These are phyloP conservation scores for Phalera bucephala DNA, from an alignment of 2,888 invertebrate species.

Conservation along the genomic window DNA sequence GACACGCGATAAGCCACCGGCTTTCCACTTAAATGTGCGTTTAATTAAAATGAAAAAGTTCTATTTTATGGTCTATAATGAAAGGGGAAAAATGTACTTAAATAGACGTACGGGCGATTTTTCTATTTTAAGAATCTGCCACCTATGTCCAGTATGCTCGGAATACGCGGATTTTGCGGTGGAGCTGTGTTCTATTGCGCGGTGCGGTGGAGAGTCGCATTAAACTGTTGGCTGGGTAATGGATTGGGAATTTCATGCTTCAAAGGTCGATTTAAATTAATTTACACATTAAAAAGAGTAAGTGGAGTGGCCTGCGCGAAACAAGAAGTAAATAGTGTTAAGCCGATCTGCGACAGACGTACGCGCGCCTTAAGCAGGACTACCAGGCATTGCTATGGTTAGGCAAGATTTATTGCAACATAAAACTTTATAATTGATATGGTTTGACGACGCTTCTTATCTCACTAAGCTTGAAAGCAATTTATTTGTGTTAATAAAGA, in stretches of 20 bases:
- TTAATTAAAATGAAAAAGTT: slow-evolving; percentile 69
- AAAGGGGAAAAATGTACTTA: slow-evolving; percentile 51
- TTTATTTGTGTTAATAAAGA: no score
- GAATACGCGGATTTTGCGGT: slow-evolving; percentile 51
- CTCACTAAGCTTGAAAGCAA: no score
- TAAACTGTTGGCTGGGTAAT: slow-evolving; percentile 69
- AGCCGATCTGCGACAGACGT: slow-evolving; percentile 54
- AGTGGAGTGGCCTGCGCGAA: slow-evolving; percentile 48
- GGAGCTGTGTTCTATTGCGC: slow-evolving; percentile 49
- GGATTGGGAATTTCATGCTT: slow-evolving; percentile 73
- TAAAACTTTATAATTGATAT: not conserved
- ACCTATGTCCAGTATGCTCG: slow-evolving; percentile 53
- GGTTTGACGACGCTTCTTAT: no score
- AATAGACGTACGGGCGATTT: slow-evolving; percentile 45
- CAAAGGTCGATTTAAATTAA: slow-evolving; percentile 76
- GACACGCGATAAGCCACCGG: slow-evolving; percentile 55
- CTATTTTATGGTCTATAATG: slow-evolving; percentile 56
- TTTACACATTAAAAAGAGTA: slow-evolving; percentile 71
- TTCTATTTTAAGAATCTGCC: slow-evolving; percentile 59
- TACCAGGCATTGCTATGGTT: slow-evolving; percentile 12
- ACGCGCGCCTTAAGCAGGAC: slow-evolving; percentile 9
- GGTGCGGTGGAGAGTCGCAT: slow-evolving; percentile 49
- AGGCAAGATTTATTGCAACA: not conserved
- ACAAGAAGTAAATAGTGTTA: slow-evolving; percentile 67
- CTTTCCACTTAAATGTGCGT: slow-evolving; percentile 66